Evolutionary conservation across 2,888 invertebrate genomes (phyloP).

Genomic region (Caenorhabditis sulstoni): DNA sequence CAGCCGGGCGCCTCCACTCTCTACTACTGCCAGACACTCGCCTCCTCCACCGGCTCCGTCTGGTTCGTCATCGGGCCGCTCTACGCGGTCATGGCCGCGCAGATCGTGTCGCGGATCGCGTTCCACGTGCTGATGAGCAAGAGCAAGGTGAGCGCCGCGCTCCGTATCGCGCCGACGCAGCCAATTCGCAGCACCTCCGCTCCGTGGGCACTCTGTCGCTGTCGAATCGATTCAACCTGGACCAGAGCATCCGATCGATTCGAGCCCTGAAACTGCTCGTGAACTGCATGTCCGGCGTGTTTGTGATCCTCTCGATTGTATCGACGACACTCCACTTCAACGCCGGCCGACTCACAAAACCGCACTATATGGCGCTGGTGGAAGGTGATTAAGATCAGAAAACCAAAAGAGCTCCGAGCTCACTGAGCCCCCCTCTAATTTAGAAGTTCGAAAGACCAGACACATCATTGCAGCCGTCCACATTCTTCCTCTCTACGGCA

Average conservation of each 20-base stretch:
- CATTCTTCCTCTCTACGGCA: constrained; percentile 34
- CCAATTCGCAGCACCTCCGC: constrained; percentile 15
- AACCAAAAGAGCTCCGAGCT: no score
- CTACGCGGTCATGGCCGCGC: constrained; percentile 18
- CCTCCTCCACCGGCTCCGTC: constrained; percentile 21
- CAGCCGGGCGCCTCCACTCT: constrained; percentile 9
- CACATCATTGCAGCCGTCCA: constrained; percentile 16
- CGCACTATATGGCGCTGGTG: constrained; percentile 29
- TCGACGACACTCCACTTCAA: constrained; percentile 28
- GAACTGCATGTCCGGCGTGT: constrained; percentile 18
- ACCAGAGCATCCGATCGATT: constrained; percentile 40
- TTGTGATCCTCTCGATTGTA: constrained; percentile 19
- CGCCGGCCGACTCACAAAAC: constrained; percentile 9
- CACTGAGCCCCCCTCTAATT: neutral
- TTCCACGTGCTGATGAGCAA: constrained; percentile 31
- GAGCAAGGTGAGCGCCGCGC: constrained; percentile 20
- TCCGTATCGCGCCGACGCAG: no score
- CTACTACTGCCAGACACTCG: constrained; percentile 45
- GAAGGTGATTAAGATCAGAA: constrained; percentile 11
- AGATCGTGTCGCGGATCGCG: constrained; percentile 20
- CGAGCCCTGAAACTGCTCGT: constrained; percentile 16
- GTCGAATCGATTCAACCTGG: constrained; percentile 33
- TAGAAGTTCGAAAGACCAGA: neutral
- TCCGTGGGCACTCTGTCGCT: neutral
- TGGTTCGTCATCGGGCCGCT: constrained; percentile 28